Evolutionary conservation across 2,797 vertebrate genomes (phyloP).

Genomic region (Rhinatrema bivittatum): DNA sequence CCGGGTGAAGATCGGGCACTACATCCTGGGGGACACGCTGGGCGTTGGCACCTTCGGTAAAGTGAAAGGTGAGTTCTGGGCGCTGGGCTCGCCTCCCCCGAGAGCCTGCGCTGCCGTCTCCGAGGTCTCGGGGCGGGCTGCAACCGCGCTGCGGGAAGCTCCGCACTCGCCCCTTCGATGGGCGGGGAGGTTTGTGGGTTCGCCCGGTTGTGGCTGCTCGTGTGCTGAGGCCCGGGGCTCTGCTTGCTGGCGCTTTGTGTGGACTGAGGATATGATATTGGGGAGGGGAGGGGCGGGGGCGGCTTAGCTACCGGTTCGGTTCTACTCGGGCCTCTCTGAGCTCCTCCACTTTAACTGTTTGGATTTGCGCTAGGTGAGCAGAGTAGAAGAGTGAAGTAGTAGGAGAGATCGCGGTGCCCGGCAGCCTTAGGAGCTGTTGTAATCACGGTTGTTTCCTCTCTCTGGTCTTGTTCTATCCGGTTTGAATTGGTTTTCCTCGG

Average conservation of each 20-base stretch:
- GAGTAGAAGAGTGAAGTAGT: no score
- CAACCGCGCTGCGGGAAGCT: neutral
- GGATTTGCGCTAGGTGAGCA: neutral
- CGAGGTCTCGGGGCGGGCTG: neutral
- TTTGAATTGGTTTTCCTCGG: no score
- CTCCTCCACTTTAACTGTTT: neutral
- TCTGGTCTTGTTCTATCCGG: no score
- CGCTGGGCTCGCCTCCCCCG: neutral
- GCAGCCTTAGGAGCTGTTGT: no score
- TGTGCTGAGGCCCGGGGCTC: neutral
- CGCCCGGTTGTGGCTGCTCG: no score
- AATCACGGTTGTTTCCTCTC: no score
- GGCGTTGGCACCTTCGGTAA: conserved; percentile 95
- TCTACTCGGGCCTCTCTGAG: fast-evolving
- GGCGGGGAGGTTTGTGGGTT: no score
- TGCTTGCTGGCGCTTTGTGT: neutral
- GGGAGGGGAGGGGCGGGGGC: no score
- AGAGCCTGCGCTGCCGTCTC: neutral
- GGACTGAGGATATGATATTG: no score
- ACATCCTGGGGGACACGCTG: conserved; percentile 88
- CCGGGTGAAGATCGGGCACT: conserved; percentile 93
- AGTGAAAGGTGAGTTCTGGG: conserved; percentile 75
- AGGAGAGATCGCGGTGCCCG: no score
- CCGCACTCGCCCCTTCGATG: fast-evolving
- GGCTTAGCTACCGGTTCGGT: neutral